Conservation (phyloP, 2,113 vertebrate species). For the Limnothrissa miodon region DNA sequence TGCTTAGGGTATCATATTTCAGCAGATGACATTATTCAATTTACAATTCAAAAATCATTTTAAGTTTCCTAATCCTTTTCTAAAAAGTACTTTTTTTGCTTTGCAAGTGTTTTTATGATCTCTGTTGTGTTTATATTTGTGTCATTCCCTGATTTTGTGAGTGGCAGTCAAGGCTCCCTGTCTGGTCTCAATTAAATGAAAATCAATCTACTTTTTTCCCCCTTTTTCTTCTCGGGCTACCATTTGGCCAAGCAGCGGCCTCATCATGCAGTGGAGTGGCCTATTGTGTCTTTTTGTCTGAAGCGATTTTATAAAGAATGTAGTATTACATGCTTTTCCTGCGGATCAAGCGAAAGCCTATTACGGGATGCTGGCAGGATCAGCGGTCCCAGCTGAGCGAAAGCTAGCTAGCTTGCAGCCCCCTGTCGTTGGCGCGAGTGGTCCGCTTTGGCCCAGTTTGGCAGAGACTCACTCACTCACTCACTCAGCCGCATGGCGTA, state of each 20-base stretch:
- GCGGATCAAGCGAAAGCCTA: slow-evolving; percentile 21
- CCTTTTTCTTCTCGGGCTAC: too few species aligned
- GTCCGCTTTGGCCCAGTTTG: slow-evolving; percentile 1
- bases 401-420: not conserved
- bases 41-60: too few species aligned
- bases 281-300: slow-evolving; percentile 35
- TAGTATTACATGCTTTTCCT: slow-evolving; percentile 36
- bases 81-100: not conserved
- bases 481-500: not conserved
- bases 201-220: not conserved
- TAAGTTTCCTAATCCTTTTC: not conserved
- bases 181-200: slow-evolving; percentile 6
- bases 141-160: not conserved
- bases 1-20: too few species aligned
- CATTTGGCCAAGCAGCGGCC: slow-evolving; percentile 25
- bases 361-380: slow-evolving; percentile 5
- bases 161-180: not conserved
- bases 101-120: not conserved
- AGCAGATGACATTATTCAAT: too few species aligned
- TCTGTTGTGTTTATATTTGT: not conserved
- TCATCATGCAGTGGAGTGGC: slow-evolving; percentile 21
- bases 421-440: not conserved
- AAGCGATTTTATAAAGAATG: slow-evolving; percentile 35
- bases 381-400: not conserved
- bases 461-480: not conserved